Percentiles rank a stretch among this genome's conserved stretches.
Evolutionary conservation across 1,140 invertebrate genomes (phyloP).

Genomic region (Calosoma granatense): DNA sequence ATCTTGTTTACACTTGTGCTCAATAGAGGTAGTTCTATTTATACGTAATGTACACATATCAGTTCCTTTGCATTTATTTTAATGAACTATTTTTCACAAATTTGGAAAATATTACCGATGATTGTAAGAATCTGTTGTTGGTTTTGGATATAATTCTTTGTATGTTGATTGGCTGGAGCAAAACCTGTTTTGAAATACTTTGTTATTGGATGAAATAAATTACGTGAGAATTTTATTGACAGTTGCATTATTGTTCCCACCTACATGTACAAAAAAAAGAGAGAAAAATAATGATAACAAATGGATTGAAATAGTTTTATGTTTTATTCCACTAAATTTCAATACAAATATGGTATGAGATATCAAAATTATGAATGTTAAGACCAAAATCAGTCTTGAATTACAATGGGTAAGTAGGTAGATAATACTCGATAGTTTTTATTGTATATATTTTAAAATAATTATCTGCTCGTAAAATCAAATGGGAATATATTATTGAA

Average conservation of each 20-base stretch:
- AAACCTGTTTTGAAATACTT: not conserved
- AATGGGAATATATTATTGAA: no score
- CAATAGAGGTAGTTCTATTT: not conserved
- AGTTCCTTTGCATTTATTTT: not conserved
- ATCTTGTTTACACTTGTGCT: no score
- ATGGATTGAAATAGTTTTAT: not conserved
- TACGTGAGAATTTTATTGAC: not conserved
- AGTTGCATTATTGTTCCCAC: not conserved
- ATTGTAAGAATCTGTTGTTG: no score
- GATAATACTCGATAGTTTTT: not conserved
- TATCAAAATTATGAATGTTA: constrained; percentile 3
- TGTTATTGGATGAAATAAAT: constrained; percentile 4
- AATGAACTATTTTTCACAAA: no score
- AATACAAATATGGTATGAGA: not conserved
- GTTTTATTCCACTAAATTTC: not conserved
- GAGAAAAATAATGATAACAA: not conserved
- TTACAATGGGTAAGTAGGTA: not conserved
- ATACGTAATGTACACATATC: not conserved
- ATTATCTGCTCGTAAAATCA: no score
- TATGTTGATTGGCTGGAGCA: not conserved
- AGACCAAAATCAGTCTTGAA: not conserved
- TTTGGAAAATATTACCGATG: no score
- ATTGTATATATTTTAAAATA: no score
- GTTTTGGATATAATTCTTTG: no score
- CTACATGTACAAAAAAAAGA: not conserved